A percentile compares a stretch with the other conserved stretches of the same genome.
Evolutionary conservation across 2,888 invertebrate species (phyloP).

Genomic region (Pemphredon lugubris): DNA sequence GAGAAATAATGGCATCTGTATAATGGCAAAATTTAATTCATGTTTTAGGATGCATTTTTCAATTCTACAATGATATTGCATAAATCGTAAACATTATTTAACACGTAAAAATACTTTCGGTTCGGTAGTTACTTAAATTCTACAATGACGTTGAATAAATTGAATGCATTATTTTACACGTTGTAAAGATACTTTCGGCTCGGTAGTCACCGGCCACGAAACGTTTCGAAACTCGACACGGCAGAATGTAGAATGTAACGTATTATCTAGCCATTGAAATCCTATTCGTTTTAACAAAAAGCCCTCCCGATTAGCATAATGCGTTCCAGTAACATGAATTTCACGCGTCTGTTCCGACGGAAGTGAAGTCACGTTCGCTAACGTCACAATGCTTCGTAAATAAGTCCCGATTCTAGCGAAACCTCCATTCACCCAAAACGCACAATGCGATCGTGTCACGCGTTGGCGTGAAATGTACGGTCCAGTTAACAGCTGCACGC

Average conservation of each 20-base stretch:
- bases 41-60: no score
- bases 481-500: conserved; percentile 40
- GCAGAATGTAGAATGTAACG: background rate
- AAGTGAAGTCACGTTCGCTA: conserved; percentile 54
- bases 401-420: conserved; percentile 50
- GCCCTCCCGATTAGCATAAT: conserved; percentile 47
- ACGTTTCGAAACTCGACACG: no score
- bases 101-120: no score
- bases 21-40: no score
- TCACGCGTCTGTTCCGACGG: conserved; percentile 43
- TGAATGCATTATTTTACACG: no score
- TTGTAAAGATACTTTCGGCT: no score
- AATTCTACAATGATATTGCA: no score
- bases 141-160: no score
- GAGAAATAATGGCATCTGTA: no score
- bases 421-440: conserved; percentile 48
- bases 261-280: conserved; percentile 18
- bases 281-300: conserved; percentile 21
- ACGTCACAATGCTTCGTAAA: conserved; percentile 60
- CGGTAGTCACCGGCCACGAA: no score
- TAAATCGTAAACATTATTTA: no score
- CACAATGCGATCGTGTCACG: conserved; percentile 34
- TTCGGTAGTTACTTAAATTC: no score
- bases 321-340: conserved; percentile 47
- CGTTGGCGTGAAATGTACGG: conserved; percentile 44